These are phyloP conservation scores for Stenichneumon culpator DNA, from an alignment of 2,888 invertebrate genomes.

Conservation along the genomic window DNA sequence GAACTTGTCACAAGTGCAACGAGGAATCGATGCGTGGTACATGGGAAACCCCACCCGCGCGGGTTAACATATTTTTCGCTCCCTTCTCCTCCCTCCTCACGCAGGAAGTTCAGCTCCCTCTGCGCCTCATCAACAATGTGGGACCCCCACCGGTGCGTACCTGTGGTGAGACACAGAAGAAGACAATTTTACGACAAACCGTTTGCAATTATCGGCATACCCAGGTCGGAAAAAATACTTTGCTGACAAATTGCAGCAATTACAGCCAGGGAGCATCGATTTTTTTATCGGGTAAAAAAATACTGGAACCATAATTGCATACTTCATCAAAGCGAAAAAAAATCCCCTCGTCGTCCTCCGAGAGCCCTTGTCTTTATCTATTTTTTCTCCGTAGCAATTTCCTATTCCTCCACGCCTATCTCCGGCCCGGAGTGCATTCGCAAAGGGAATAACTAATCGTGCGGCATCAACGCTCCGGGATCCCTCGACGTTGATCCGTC, in stretches of 20 bases:
- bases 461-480: neutral
- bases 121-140: too few species aligned
- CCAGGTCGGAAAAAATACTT: neutral
- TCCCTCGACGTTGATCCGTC: neutral
- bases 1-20: too few species aligned
- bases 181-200: too few species aligned
- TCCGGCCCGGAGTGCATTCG: neutral
- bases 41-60: too few species aligned
- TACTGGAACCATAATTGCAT: neutral
- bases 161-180: too few species aligned
- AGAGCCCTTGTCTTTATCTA: neutral
- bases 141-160: too few species aligned
- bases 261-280: neutral
- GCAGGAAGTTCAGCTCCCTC: too few species aligned
- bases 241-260: constrained; percentile 14
- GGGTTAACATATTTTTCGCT: too few species aligned
- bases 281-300: constrained; percentile 1
- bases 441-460: neutral
- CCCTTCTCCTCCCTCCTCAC: too few species aligned
- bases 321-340: neutral
- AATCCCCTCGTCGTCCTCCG: neutral
- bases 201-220: too few species aligned
- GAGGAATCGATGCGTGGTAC: too few species aligned
- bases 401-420: neutral
- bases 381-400: neutral